Evolutionary conservation across 2,797 vertebrate species (phyloP).

Genomic region (Danio aesculapii): DNA sequence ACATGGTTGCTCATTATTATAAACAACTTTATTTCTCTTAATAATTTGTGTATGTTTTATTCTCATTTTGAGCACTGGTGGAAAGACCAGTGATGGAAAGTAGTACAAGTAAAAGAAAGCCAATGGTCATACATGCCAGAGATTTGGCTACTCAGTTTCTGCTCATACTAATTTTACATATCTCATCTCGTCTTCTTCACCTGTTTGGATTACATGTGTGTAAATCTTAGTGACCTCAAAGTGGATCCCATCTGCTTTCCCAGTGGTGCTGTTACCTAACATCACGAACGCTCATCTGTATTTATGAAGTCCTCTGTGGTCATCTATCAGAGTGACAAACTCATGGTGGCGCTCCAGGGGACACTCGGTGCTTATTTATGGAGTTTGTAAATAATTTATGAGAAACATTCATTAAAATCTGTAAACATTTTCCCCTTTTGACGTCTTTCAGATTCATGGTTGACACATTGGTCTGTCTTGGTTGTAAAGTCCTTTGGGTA

Average conservation of each 20-base stretch:
- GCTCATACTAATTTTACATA: background rate
- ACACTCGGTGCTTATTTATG: slow-evolving; percentile 68
- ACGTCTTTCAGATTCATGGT: slow-evolving; percentile 54
- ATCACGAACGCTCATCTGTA: slow-evolving; percentile 63
- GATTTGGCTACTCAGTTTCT: background rate
- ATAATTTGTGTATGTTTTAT: background rate
- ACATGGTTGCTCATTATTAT: background rate
- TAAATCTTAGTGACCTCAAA: slow-evolving; percentile 73
- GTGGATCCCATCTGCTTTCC: slow-evolving; percentile 73
- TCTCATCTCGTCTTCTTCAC: slow-evolving; percentile 29
- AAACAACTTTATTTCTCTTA: background rate
- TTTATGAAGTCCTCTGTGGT: slow-evolving; percentile 70
- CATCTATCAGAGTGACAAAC: slow-evolving; percentile 69
- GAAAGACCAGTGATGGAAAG: background rate
- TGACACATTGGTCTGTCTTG: slow-evolving; percentile 54
- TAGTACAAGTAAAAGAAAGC: background rate
- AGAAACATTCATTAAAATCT: slow-evolving; percentile 61
- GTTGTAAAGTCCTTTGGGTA: slow-evolving; percentile 19
- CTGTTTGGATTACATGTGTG: slow-evolving; percentile 52
- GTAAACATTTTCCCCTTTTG: slow-evolving; percentile 62
- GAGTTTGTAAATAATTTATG: slow-evolving; percentile 65
- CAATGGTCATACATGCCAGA: background rate
- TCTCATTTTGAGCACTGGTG: background rate
- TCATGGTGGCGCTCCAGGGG: slow-evolving; percentile 63
- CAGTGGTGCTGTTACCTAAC: slow-evolving; percentile 59